Conservation (phyloP, 2,888 invertebrate genomes). For the Criorhina ranunculi region DNA sequence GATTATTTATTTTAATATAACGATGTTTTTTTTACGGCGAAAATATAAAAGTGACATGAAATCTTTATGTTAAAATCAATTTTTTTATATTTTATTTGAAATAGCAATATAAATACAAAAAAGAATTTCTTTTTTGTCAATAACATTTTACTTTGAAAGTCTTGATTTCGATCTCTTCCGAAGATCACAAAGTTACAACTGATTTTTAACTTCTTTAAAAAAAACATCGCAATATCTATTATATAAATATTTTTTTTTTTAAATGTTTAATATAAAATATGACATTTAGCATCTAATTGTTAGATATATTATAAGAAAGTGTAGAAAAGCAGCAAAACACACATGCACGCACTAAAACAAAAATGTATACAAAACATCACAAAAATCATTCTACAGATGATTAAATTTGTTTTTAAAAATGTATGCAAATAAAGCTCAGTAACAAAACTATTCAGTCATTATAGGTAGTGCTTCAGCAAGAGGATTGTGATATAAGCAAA, state of each 20-base stretch:
- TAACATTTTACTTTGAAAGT: too few species aligned
- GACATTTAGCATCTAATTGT: constrained; percentile 33
- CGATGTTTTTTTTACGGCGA: constrained; percentile 50
- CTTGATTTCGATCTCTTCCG: too few species aligned
- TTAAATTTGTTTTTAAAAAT: background rate
- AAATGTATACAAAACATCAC: constrained; percentile 38
- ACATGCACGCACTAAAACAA: constrained; percentile 47
- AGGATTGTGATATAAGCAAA: constrained; percentile 43
- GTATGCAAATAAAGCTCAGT: constrained; percentile 17
- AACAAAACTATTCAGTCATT: background rate
- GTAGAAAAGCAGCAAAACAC: constrained; percentile 63
- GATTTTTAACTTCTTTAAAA: background rate
- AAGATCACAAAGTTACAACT: too few species aligned
- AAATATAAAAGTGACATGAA: too few species aligned
- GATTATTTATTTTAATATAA: constrained; percentile 19
- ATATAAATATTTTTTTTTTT: constrained; percentile 23
- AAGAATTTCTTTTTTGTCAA: too few species aligned
- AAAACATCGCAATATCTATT: constrained; percentile 53
- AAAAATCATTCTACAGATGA: constrained; percentile 13
- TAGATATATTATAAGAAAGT: constrained; percentile 40
- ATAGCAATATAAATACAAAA: background rate
- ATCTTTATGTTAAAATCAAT: too few species aligned
- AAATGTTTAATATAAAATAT: constrained; percentile 36
- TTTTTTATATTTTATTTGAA: too few species aligned
- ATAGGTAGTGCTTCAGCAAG: constrained; percentile 53